Base-by-base conservation (phyloP, 2,797 vertebrate genomes). In the Acropternis orthonyx region DNA sequence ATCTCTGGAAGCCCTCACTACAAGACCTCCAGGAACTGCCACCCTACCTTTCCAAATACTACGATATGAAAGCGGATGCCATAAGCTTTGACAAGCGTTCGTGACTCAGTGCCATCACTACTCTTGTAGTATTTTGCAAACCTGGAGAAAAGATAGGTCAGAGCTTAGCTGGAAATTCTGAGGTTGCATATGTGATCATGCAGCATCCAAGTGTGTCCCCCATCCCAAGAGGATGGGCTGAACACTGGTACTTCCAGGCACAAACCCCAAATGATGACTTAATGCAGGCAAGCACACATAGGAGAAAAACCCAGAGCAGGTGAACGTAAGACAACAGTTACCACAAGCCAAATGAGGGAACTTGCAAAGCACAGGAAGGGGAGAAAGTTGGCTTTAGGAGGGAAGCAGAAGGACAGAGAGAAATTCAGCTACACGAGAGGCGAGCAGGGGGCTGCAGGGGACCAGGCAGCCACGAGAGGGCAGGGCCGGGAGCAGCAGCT, bases 1-100 rank as follows among this genome's bases (percentile, higher is more conserved):
- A 65, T 16, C 63, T 87, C 37, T 72, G 16, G 85, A 74, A 89
- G 36, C 23, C 18, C 34, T 54, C 18, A 7, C 13, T 18, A 12
- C 52, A 61, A 71, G 18, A 24, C 6, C 13, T 46, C 58, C 30
- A 80, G 69, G 62, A 86, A 54, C 66, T 20, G 37, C 21, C 90
- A 82, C 39, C 66, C 97, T 96, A 99, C 99, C 95, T 98, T 98
- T 94, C 99, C 99, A 95, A 99, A 99, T 49, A 99, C 98, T 30
- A 99, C 97, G 97, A 99, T 88, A 80, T 99, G 98, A 88, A 99
- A 99, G n/a, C 98, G 98, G 95, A 99, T 99, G 89, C 99, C 99
- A 0, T 98, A 98, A 23, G 98, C 98, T 89, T 99, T 99, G 96
- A 98, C 96, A 71, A 99, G 97, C 0, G 98, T 99, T 93, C 99